These are phyloP conservation scores for Lophura nycthemera DNA, from an alignment of 2,113 vertebrate species.

Conservation along the genomic window DNA sequence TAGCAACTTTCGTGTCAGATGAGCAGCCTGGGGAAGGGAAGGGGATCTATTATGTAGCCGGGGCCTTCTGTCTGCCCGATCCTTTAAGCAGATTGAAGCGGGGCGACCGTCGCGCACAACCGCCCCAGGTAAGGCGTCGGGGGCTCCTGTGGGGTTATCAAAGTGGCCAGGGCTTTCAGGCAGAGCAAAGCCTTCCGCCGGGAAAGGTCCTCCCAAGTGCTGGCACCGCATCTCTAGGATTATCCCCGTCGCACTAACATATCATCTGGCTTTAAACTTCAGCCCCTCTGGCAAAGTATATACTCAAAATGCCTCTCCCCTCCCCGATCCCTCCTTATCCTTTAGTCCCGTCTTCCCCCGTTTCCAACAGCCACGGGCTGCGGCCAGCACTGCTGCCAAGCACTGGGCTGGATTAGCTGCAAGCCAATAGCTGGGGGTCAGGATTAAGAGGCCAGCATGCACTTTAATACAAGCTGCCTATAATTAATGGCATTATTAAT, in stretches of 20 bases:
- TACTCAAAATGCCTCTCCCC: conserved; percentile 68
- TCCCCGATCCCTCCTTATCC: conserved; percentile 74
- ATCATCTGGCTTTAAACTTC: conserved; percentile 92
- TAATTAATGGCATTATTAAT: conserved; percentile 99
- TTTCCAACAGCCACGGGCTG: conserved; percentile 78
- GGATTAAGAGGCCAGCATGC: conserved; percentile 95
- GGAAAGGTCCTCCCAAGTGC: conserved; percentile 80
- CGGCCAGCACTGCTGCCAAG: conserved; percentile 87
- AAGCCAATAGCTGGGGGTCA: conserved; percentile 98
- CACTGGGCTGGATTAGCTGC: conserved; percentile 95
- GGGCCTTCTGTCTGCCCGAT: conserved; percentile 74
- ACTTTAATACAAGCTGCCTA: conserved; percentile 95
- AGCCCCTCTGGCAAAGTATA: conserved; percentile 84
- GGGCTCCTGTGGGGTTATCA: conserved; percentile 90
- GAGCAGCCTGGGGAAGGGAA: conserved; percentile 66
- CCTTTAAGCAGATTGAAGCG: conserved; percentile 80
- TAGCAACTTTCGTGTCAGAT: conserved; percentile 84
- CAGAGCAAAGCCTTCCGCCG: conserved; percentile 85
- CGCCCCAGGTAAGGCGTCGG: conserved; percentile 84
- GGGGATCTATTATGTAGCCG: conserved; percentile 69
- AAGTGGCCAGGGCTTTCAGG: conserved; percentile 86
- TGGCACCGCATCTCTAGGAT: conserved; percentile 81
- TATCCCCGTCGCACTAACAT: conserved; percentile 84
- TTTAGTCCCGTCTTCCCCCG: conserved; percentile 66
- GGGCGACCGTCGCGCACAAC: conserved; percentile 69